phyloP scores from a whole-genome alignment of 2,113 vertebrate species.

The Phyllostomus hastatus region DNA sequence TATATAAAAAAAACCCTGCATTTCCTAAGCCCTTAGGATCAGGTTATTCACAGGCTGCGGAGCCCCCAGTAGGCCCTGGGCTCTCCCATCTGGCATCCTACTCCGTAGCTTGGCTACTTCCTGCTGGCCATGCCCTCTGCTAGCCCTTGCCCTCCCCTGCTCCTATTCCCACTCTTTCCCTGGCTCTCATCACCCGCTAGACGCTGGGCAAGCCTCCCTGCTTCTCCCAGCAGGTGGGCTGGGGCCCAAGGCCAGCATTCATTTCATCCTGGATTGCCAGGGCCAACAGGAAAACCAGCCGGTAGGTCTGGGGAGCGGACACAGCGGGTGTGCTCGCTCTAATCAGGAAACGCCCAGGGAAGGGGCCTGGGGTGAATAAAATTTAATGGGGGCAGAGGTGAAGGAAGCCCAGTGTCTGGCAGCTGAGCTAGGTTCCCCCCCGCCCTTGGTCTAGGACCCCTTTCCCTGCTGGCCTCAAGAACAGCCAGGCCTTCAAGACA shows the following conservation, averaged over 20 bases:
- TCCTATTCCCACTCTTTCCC: background rate
- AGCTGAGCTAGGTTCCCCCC: accelerated
- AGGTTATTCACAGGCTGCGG: background rate
- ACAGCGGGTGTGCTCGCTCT: too few relatives aligned
- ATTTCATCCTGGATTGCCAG: background rate
- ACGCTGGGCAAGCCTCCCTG: background rate
- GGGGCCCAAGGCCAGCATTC: background rate
- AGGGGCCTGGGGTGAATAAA: background rate
- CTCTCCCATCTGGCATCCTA: background rate
- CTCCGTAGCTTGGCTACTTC: background rate
- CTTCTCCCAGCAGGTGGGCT: background rate
- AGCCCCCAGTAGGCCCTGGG: background rate
- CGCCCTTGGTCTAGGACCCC: background rate
- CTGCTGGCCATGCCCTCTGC: background rate
- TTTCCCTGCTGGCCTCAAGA: background rate
- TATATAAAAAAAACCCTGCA: background rate
- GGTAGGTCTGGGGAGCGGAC: background rate
- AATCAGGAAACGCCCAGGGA: background rate
- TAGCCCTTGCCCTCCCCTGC: background rate
- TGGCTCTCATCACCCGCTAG: background rate
- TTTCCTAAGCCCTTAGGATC: background rate
- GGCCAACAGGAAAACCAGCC: background rate
- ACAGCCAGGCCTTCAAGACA: background rate
- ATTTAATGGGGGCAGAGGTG: background rate
- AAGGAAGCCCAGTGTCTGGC: background rate